Percentiles rank a stretch among this genome's conserved stretches.
Evolutionary conservation across 2,797 vertebrate genomes (phyloP).

Genomic region (Gymnoscopelus microlampas): DNA sequence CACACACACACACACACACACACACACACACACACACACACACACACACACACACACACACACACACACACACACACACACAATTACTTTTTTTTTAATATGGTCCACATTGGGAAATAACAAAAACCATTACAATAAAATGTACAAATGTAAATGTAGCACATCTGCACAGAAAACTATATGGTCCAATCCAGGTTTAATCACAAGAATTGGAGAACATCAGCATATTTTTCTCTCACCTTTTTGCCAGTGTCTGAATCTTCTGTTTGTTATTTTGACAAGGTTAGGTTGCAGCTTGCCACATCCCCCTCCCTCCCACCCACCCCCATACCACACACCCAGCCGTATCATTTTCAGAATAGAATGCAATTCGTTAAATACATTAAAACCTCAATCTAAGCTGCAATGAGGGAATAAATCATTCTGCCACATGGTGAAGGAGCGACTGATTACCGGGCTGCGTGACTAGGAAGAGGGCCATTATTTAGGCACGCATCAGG

Average conservation of each 20-base stretch:
- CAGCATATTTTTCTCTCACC: slow-evolving; percentile 5
- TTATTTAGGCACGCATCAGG: slow-evolving; percentile 67
- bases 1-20: too few species aligned
- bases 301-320: slow-evolving; percentile 30
- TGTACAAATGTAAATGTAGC: not conserved
- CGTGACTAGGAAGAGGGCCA: slow-evolving; percentile 58
- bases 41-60: too few species aligned
- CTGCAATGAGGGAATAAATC: slow-evolving; percentile 72
- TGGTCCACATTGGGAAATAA: slow-evolving; percentile 22
- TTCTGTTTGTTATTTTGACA: slow-evolving; percentile 59
- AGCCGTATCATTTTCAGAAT: slow-evolving; percentile 51
- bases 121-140: not conserved
- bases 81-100: slow-evolving; percentile 4
- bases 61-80: too few species aligned
- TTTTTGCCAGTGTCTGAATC: slow-evolving; percentile 22
- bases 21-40: too few species aligned
- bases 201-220: not conserved
- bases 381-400: slow-evolving; percentile 73
- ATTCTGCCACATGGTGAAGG: slow-evolving; percentile 74
- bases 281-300: slow-evolving; percentile 44
- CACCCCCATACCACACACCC: slow-evolving; percentile 10
- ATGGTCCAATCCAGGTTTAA: not conserved
- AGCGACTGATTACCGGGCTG: slow-evolving; percentile 69
- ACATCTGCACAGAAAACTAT: not conserved
- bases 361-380: slow-evolving; percentile 77